These are phyloP conservation scores for Agonopterix arenella DNA, from an alignment of 2,888 invertebrate species.

Conservation along the genomic window DNA sequence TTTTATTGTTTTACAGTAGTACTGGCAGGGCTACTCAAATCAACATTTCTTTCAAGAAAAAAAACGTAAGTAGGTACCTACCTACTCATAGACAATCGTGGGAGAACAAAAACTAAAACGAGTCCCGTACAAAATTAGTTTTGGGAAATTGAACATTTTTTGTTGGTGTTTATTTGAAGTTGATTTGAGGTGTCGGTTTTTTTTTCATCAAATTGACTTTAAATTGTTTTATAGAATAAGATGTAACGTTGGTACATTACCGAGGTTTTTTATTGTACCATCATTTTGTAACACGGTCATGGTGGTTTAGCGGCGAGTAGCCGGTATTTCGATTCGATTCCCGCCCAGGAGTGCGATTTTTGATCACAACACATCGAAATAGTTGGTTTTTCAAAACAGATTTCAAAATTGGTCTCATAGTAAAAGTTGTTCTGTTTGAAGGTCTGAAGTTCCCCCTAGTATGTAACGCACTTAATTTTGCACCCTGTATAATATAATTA, in stretches of 20 bases:
- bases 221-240: not conserved
- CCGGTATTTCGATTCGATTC: not conserved
- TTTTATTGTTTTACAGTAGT: too few relatives aligned
- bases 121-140: not conserved
- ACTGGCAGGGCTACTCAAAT: not conserved
- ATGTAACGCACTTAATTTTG: too few relatives aligned
- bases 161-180: not conserved
- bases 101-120: not conserved
- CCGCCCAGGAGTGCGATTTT: too few relatives aligned
- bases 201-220: not conserved
- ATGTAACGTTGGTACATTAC: not conserved
- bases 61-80: too few relatives aligned
- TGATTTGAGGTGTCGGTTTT: not conserved
- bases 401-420: too few relatives aligned
- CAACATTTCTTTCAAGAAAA: not conserved
- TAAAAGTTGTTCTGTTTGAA: too few relatives aligned
- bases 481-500: too few relatives aligned
- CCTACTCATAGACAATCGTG: not conserved
- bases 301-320: too few relatives aligned
- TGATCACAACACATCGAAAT: too few relatives aligned
- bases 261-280: not conserved
- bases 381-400: too few relatives aligned
- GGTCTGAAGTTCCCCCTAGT: too few relatives aligned
- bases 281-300: not conserved
- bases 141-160: not conserved